Percentiles rank a stretch among this genome's conserved stretches.
Conservation (phyloP, 2,888 invertebrate genomes). For the Melipona bicolor region DNA sequence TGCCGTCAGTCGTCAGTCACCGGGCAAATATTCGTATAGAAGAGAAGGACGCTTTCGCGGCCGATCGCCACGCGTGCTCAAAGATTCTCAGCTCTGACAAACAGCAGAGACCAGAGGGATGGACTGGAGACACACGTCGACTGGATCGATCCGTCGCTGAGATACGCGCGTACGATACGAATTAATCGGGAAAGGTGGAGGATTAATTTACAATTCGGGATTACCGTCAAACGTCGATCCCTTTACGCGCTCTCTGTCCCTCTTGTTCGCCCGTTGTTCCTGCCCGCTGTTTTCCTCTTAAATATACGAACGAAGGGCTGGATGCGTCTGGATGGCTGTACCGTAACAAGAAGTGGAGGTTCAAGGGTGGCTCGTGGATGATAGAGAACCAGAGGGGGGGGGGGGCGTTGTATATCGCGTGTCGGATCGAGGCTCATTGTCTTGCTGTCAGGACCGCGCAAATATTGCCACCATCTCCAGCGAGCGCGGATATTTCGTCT, state of each 20-base stretch:
- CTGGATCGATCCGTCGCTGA: slow-evolving; percentile 35
- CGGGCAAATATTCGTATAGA: slow-evolving; percentile 1
- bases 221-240: slow-evolving; percentile 69
- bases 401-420: slow-evolving; percentile 77
- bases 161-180: slow-evolving; percentile 61
- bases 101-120: slow-evolving; percentile 35
- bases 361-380: slow-evolving; percentile 70
- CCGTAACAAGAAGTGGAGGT: slow-evolving; percentile 57
- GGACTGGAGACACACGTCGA: not conserved
- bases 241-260: not conserved
- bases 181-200: slow-evolving; percentile 74
- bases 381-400: slow-evolving; percentile 67
- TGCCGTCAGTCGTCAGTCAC: slow-evolving; percentile 24
- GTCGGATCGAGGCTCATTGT: slow-evolving; percentile 81
- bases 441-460: slow-evolving; percentile 80
- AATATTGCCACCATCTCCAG: slow-evolving; percentile 81
- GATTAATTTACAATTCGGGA: slow-evolving; percentile 78
- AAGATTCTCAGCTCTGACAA: slow-evolving; percentile 45
- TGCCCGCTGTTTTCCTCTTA: slow-evolving; percentile 44
- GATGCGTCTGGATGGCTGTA: slow-evolving; percentile 54
- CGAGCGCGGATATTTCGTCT: slow-evolving; percentile 62
- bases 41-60: not conserved
- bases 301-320: slow-evolving; percentile 32
- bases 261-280: slow-evolving; percentile 13
- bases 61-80: slow-evolving; percentile 6